Percentiles rank a stretch among this genome's conserved stretches.
phyloP scores from a whole-genome alignment of 1,140 invertebrate genomes.

The Drosophila bifasciata region DNA sequence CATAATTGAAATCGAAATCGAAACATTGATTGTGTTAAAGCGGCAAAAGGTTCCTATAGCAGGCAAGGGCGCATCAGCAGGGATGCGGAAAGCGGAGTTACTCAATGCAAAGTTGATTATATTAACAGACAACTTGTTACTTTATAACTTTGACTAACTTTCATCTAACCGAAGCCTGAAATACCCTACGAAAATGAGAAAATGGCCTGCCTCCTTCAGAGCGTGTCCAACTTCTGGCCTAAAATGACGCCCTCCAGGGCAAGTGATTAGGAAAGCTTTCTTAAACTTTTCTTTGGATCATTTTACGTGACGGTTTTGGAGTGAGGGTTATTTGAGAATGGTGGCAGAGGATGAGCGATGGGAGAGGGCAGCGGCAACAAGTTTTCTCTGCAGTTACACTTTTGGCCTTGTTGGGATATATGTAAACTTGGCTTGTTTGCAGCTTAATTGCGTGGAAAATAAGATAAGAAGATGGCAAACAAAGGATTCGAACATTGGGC shows the following conservation, averaged over 20 bases:
- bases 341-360: background rate
- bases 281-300: constrained; percentile 36
- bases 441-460: constrained; percentile 69
- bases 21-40: constrained; percentile 55
- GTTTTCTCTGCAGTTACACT: constrained; percentile 70
- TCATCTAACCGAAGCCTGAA: background rate
- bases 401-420: constrained; percentile 49
- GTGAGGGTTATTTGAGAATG: background rate
- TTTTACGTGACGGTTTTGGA: background rate
- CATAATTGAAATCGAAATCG: constrained; percentile 63
- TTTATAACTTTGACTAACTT: constrained; percentile 32
- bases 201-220: background rate
- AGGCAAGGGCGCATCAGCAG: background rate
- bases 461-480: constrained; percentile 4
- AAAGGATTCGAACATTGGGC: constrained; percentile 37
- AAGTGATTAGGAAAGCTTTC: constrained; percentile 27
- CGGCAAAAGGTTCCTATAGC: background rate
- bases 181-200: constrained; percentile 14
- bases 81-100: background rate
- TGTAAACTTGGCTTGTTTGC: constrained; percentile 68
- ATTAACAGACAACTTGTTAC: constrained; percentile 52
- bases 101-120: constrained; percentile 37
- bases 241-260: constrained; percentile 16
- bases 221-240: constrained; percentile 33
- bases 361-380: constrained; percentile 48